These are phyloP conservation scores for Neodiprion virginianus DNA, from an alignment of 1,140 invertebrate species.

Conservation along the genomic window DNA sequence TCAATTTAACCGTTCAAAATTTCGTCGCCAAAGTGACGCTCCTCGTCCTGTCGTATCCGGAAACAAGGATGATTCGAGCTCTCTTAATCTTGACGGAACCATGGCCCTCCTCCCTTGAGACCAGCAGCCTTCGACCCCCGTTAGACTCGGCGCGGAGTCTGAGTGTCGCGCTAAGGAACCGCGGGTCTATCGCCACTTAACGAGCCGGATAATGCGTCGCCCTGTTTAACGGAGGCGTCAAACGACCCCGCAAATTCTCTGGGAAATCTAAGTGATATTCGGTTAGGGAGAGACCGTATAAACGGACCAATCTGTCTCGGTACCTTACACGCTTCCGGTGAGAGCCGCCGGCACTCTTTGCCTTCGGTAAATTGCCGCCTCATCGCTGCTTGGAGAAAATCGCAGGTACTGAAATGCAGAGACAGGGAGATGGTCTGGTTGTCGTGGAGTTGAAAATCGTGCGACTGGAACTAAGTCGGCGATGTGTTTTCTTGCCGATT, in stretches of 20 bases:
- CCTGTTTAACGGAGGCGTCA: neutral
- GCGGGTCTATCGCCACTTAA: neutral
- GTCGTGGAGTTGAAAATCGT: too few species aligned
- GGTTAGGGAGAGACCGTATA: neutral
- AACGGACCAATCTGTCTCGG: neutral
- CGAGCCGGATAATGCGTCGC: neutral
- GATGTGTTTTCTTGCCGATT: too few species aligned
- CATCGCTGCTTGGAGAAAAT: too few species aligned
- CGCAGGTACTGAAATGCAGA: too few species aligned
- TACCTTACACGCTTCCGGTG: too few species aligned
- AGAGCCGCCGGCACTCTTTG: too few species aligned
- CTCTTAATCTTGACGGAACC: neutral
- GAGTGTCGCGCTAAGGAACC: conserved; percentile 1
- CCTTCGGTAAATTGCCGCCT: too few species aligned
- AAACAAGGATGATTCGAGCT: neutral
- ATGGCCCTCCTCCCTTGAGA: neutral
- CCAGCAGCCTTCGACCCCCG: neutral
- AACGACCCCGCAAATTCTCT: neutral
- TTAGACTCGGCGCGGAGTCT: neutral
- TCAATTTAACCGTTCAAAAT: neutral
- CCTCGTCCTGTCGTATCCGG: neutral
- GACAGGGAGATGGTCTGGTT: too few species aligned
- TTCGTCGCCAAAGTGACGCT: neutral
- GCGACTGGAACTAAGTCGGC: too few species aligned
- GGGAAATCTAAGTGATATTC: neutral